These are phyloP conservation scores for Xerus inauris DNA, from an alignment of 2,113 vertebrate species.

Conservation along the genomic window DNA sequence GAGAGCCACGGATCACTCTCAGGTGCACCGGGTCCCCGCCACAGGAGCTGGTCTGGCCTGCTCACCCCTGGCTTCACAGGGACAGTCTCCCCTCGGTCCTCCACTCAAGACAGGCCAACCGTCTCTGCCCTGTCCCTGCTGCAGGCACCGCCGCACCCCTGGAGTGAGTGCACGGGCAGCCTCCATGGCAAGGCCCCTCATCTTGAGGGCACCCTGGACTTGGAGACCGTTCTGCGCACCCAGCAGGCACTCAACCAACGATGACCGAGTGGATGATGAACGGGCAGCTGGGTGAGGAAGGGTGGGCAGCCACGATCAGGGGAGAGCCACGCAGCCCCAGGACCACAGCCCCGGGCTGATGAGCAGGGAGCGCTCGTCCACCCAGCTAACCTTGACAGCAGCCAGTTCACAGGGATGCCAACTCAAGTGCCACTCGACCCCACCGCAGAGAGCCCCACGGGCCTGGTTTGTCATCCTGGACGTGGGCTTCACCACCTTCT, in stretches of 20 bases:
- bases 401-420: no score
- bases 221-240: no score
- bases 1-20: background rate
- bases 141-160: background rate
- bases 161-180: rapidly evolving
- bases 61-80: no score
- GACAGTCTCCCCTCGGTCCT: background rate
- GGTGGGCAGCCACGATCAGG: background rate
- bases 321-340: background rate
- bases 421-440: no score
- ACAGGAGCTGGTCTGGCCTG: background rate
- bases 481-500: background rate
- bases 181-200: background rate
- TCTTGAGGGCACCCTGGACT: rapidly evolving
- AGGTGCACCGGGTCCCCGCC: no score
- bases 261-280: background rate
- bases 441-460: no score
- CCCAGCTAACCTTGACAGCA: no score
- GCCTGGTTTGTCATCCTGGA: background rate
- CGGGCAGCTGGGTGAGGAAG: rapidly evolving
- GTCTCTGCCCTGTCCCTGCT: background rate
- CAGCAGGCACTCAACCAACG: background rate
- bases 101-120: no score
- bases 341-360: no score
- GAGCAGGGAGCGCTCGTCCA: rapidly evolving